Evolutionary conservation across 2,797 vertebrate genomes (phyloP).

Genomic region (Anisognathus igniventris): DNA sequence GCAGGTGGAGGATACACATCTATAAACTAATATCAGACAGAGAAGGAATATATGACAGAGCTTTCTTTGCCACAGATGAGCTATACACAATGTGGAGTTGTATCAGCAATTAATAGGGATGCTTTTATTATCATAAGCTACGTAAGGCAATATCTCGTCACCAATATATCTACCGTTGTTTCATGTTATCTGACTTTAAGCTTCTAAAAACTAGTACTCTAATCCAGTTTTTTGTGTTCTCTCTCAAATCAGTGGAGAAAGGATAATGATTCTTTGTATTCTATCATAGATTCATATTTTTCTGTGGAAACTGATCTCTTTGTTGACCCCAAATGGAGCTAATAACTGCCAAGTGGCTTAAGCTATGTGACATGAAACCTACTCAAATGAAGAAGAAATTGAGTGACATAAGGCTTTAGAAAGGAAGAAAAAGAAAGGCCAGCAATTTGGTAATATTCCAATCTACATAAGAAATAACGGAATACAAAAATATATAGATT

Average conservation of each 20-base stretch:
- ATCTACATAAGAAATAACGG: not conserved
- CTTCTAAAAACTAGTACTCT: not conserved
- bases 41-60: not conserved
- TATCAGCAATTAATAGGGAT: not conserved
- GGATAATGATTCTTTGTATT: not conserved
- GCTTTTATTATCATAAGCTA: not conserved
- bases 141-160: not conserved
- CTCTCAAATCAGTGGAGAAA: not conserved
- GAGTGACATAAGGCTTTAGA: not conserved
- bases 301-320: not conserved
- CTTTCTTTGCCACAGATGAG: not conserved
- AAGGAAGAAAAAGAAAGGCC: not conserved
- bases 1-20: not conserved
- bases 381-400: not conserved
- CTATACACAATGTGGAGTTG: not conserved
- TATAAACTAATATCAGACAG: not conserved
- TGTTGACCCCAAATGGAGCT: not conserved
- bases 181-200: not conserved
- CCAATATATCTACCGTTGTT: not conserved
- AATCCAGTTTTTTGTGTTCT: not conserved
- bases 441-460: not conserved
- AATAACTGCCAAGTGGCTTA: not conserved
- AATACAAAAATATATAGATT: not conserved
- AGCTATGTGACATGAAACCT: not conserved
- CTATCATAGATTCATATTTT: not conserved